Evolutionary conservation across 2,888 invertebrate genomes (phyloP).

Genomic region (Apodemia duryi): DNA sequence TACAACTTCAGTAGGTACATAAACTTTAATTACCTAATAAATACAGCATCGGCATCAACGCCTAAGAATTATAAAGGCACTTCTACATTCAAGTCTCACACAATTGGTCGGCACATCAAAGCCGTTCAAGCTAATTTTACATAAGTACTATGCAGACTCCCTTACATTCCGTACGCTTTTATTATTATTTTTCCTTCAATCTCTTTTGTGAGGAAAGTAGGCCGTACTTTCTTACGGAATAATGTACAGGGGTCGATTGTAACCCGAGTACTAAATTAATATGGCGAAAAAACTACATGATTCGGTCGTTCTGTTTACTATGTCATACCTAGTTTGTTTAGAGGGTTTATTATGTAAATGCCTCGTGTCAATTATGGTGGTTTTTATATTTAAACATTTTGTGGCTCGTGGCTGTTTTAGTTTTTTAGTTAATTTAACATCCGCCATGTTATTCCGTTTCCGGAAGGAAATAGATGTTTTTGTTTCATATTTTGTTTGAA

Average conservation of each 20-base stretch:
- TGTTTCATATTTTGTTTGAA: too few relatives aligned
- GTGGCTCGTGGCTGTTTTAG: slow-evolving; percentile 67
- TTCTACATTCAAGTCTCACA: slow-evolving; percentile 56
- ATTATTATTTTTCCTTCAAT: slow-evolving; percentile 68
- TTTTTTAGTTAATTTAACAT: slow-evolving; percentile 40
- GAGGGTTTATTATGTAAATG: slow-evolving; percentile 75
- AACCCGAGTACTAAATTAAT: slow-evolving; percentile 76
- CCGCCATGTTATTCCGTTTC: slow-evolving; percentile 19
- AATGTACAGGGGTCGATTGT: slow-evolving; percentile 59
- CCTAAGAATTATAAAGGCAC: slow-evolving; percentile 64
- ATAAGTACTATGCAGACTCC: slow-evolving; percentile 70
- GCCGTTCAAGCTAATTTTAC: slow-evolving; percentile 72
- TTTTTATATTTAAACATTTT: slow-evolving; percentile 59
- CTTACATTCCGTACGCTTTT: slow-evolving; percentile 55
- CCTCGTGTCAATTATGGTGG: slow-evolving; percentile 49
- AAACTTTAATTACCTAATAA: slow-evolving; percentile 43
- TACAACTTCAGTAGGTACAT: slow-evolving; percentile 30
- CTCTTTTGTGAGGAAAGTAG: slow-evolving; percentile 65
- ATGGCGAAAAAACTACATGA: slow-evolving; percentile 64
- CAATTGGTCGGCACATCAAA: slow-evolving; percentile 75
- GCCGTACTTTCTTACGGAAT: slow-evolving; percentile 46
- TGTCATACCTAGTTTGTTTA: slow-evolving; percentile 63
- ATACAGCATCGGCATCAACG: slow-evolving; percentile 45
- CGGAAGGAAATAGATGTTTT: slow-evolving; percentile 2
- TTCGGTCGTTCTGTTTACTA: slow-evolving; percentile 62